These are phyloP conservation scores for Eumeta japonica DNA, from an alignment of 1,140 invertebrate species.

Conservation along the genomic window DNA sequence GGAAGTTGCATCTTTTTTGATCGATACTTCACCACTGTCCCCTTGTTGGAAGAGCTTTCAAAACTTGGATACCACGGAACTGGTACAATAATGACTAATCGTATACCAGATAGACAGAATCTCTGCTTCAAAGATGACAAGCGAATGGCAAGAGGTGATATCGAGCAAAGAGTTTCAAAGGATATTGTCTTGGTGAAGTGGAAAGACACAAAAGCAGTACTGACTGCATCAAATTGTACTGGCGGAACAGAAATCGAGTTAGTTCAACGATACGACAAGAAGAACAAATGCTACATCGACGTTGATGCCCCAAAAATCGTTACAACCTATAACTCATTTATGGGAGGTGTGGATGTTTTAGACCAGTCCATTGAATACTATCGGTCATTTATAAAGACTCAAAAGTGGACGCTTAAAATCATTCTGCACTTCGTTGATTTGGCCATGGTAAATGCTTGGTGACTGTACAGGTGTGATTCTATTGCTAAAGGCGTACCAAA, in stretches of 20 bases:
- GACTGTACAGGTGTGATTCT: constrained; percentile 14
- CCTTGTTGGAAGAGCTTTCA: constrained; percentile 7
- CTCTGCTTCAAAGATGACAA: constrained; percentile 7
- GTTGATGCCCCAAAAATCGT: not conserved
- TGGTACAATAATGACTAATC: no score
- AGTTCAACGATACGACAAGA: constrained; percentile 5
- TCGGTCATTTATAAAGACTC: constrained; percentile 22
- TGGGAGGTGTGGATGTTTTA: constrained; percentile 38
- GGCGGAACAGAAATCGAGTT: no score
- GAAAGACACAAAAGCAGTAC: no score
- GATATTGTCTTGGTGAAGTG: no score
- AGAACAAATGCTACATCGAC: not conserved
- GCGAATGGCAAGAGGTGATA: no score
- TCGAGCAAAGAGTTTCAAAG: no score
- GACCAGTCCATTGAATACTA: constrained; percentile 27
- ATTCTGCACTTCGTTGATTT: constrained; percentile 16
- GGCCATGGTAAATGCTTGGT: constrained; percentile 12
- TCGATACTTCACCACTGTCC: constrained; percentile 11
- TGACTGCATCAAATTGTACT: no score
- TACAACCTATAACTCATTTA: constrained; percentile 10
- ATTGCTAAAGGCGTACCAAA: constrained; percentile 5
- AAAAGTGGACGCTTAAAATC: constrained; percentile 19
- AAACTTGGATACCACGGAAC: constrained; percentile 2
- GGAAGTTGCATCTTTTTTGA: constrained; percentile 10
- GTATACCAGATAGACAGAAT: constrained; percentile 1